A percentile compares a stretch with the other conserved stretches of the same genome.
phyloP scores from a whole-genome alignment of 2,888 invertebrate genomes.

The Drosophila greeni region DNA sequence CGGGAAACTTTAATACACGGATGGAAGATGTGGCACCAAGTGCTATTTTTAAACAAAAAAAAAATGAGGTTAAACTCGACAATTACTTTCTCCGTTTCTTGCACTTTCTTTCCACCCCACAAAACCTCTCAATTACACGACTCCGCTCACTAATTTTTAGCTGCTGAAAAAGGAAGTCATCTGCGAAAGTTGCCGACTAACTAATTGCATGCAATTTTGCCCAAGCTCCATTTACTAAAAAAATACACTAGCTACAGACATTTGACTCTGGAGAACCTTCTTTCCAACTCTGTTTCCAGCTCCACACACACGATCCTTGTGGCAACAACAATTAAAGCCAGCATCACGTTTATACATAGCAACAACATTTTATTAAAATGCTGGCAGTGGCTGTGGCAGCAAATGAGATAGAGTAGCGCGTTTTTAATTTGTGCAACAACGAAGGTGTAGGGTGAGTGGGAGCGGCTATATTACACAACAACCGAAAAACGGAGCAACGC shows the following conservation, averaged over 20 bases:
- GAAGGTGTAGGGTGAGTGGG: constrained; percentile 12
- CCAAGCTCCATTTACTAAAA: constrained; percentile 42
- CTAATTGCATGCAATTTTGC: constrained; percentile 42
- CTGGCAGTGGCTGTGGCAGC: constrained; percentile 23
- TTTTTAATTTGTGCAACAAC: constrained; percentile 63
- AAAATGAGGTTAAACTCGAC: background rate
- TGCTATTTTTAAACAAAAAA: background rate
- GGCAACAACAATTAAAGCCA: constrained; percentile 54
- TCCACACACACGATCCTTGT: constrained; percentile 16
- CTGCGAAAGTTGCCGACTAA: constrained; percentile 24
- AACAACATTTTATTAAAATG: constrained; percentile 62
- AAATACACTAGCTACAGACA: constrained; percentile 11
- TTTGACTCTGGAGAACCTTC: background rate
- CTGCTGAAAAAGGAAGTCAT: constrained; percentile 14
- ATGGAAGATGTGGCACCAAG: too few species aligned
- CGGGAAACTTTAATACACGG: background rate
- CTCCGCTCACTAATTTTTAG: constrained; percentile 20
- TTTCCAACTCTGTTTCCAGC: too few species aligned
- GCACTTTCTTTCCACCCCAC: background rate
- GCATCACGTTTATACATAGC: constrained; percentile 60
- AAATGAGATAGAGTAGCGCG: constrained; percentile 45
- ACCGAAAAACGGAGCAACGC: constrained; percentile 29
- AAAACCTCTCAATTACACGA: constrained; percentile 9
- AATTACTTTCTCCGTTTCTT: constrained; percentile 3
- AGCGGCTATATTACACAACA: constrained; percentile 11